Base-by-base conservation (phyloP, 2,113 vertebrate genomes). In the Bubo blakistoni region DNA sequence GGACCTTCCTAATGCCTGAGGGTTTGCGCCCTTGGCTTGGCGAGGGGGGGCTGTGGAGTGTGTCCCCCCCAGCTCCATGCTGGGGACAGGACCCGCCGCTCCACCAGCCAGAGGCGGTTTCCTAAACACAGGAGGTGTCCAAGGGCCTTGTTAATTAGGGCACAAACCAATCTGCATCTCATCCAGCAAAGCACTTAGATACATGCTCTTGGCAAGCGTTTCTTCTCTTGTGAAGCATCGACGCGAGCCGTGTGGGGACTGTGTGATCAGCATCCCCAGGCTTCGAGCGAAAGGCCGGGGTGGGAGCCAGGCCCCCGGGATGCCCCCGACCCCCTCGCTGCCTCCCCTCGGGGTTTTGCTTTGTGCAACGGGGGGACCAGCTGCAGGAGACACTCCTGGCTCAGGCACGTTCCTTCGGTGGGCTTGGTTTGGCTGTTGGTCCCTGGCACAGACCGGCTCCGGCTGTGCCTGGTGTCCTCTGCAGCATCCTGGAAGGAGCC, bases 361-460 rank as follows among this genome's bases (percentile, higher is more conserved):
- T 20, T 20, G 13, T 29, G 54, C 15, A 16, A 6, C 7, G 27
- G 67, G 44, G 14, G 10, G 59, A 4, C 29, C 52, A 40, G 63
- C 34, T 34, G 63, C 40, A 6, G 80, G 57, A 22, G 65, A 29
- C 14, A 8, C 18, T 36, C 66, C 58, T 19, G 51, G 21, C n/a
- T 49, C 0, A 3, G 63, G 18, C 25, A 10, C 1, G 4, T 16
- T 40, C 12, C 52, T 27, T 7, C 42, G 3, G 6, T 1, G 12
- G 20, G 36, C n/a, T 14, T 22, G 59, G 6, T 25, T 25, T 54
- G 38, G 70, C 38, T 8, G 15, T 5, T 26, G 62, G 47, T 65
- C n/a, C 36, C 44, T 4, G 4, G 66, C 58, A 19, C 27, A 16
- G 55, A 61, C 8, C 4, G 3, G 34, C 42, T 8, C 29, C 1